Conservation (phyloP, 2,113 vertebrate species). For the Loxodonta africana region DNA sequence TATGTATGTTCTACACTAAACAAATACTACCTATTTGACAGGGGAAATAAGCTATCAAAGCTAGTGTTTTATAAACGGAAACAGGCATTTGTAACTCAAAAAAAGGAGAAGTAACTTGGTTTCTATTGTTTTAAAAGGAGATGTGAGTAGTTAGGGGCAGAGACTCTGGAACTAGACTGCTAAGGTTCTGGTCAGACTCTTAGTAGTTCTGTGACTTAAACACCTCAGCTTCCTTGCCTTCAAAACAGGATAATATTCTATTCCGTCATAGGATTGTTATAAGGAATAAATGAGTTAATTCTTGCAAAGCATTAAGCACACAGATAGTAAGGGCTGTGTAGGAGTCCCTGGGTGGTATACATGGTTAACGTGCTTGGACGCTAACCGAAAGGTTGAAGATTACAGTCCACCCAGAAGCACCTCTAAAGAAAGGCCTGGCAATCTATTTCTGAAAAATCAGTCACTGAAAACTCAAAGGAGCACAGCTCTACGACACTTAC, state of each 20-base stretch:
- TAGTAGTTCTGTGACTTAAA: neutral
- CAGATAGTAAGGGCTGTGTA: neutral
- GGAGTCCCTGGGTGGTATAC: neutral
- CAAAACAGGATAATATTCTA: neutral
- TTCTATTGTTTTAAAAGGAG: constrained; percentile 48
- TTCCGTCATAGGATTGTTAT: neutral
- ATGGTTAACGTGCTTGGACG: neutral
- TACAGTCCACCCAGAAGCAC: neutral
- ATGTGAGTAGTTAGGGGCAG: neutral
- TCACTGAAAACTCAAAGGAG: neutral
- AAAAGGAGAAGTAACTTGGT: neutral
- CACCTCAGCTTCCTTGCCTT: neutral
- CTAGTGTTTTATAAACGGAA: constrained; percentile 1
- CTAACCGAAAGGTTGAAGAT: neutral
- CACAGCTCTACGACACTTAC: neutral
- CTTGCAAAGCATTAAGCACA: neutral
- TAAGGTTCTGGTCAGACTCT: neutral
- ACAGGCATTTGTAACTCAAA: neutral
- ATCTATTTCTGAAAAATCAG: neutral
- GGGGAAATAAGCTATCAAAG: neutral
- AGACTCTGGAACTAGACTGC: neutral
- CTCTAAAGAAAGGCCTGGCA: no score
- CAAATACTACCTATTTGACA: neutral
- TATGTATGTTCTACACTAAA: neutral
- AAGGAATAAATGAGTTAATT: neutral